These are phyloP conservation scores for Hyles euphorbiae DNA, from an alignment of 1,140 invertebrate genomes.

Conservation along the genomic window DNA sequence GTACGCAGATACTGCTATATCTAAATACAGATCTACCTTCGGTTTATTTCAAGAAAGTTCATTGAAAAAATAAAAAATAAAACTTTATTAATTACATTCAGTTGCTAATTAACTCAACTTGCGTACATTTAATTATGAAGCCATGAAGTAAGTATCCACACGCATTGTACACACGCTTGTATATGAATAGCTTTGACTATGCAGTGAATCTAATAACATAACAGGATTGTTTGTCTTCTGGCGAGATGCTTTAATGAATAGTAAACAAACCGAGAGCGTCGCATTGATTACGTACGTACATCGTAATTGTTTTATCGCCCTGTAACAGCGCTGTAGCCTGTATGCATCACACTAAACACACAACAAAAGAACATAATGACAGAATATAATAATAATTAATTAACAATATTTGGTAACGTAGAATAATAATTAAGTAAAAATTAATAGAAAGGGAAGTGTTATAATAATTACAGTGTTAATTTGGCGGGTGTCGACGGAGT, in stretches of 20 bases:
- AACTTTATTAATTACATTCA: too few relatives aligned
- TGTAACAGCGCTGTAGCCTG: conserved; percentile 19
- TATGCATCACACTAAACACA: neutral
- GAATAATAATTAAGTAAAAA: conserved; percentile 34
- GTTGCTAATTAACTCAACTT: too few relatives aligned
- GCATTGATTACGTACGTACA: conserved; percentile 34
- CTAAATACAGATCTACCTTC: conserved; percentile 14
- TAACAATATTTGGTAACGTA: neutral
- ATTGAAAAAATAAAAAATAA: too few relatives aligned
- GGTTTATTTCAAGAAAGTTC: too few relatives aligned
- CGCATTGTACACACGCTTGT: conserved; percentile 17
- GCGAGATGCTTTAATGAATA: conserved; percentile 64
- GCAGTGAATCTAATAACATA: conserved; percentile 55
- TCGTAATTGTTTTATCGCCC: conserved; percentile 54
- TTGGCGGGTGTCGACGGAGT: conserved; percentile 11
- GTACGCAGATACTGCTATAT: conserved; percentile 34
- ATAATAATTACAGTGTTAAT: conserved; percentile 28
- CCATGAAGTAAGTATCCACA: conserved; percentile 27
- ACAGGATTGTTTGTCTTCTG: conserved; percentile 53
- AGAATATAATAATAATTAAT: neutral
- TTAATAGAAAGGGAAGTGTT: conserved; percentile 40
- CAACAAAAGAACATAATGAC: neutral
- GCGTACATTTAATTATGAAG: neutral
- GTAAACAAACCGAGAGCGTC: conserved; percentile 44
- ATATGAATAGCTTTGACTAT: conserved; percentile 26